Evolutionary conservation across 2,797 vertebrate genomes (phyloP), one percentile per base, ranked within the genome.

Genomic region (Lophius americanus): DNA sequence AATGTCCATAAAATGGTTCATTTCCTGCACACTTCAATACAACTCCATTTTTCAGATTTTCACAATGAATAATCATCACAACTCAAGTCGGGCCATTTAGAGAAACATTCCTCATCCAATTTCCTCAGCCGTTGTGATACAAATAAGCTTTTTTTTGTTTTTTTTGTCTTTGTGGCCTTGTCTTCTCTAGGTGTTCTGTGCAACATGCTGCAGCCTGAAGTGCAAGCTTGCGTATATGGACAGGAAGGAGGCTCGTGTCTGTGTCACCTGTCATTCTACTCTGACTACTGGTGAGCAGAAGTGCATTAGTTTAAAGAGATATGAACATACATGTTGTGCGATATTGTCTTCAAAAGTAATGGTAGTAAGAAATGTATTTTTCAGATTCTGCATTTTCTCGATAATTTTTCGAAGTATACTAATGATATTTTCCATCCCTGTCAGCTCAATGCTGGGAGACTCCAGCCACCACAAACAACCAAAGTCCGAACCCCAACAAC

Each of bases 401-500:
- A 10, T 35, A 35, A 32, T 36, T 47, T 46, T 64, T 36, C 32
- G 12, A 59, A 37, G 10, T 9, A 9, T 10, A 36, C 4, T 3
- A 3, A 4, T 61, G 7, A 7, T 52, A 2, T 61, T 61, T 73
- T 68, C 23, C 42, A 51, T 68, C 12, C 52, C 46, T n/a, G 4
- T 70, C 91, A 98, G 98, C 94, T 94, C 96, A 95, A 93, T 92
- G 95, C 46, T 95, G 94, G 94, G 96, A 98, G 91, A 95, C 93
- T 64, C 93, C 93, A 77, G 90, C 93, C 73, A 87, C 93, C 89
- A 90, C 93, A 78, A 95, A 93, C 84, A 95, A 94, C 92, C 96
- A 96, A 86, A 98, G 96, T 84, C 98, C 98, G 68, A 99, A 98
- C 93, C 98, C 98, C 86, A 99, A 98, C 93, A 99, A 99, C 92